A percentile compares a stretch with the other conserved stretches of the same genome.
These are phyloP conservation scores for Patella ulyssiponensis DNA, from an alignment of 2,888 invertebrate genomes.

Conservation along the genomic window DNA sequence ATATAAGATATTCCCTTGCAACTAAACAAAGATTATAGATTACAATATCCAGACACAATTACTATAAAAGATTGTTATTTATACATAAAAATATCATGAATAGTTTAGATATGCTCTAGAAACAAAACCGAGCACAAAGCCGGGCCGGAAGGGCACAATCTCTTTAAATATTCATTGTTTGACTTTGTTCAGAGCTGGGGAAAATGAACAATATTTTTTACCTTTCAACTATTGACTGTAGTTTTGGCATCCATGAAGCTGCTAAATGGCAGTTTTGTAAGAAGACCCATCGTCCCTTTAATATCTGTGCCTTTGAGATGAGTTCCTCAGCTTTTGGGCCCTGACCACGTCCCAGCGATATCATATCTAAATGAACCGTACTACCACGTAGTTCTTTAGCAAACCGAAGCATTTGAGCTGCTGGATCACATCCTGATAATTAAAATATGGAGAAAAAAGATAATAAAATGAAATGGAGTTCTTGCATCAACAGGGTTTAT, in stretches of 20 bases:
- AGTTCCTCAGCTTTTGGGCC: constrained; percentile 72
- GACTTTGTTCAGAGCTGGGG: no score
- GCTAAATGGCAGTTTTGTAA: constrained; percentile 72
- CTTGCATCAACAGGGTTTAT: constrained; percentile 5
- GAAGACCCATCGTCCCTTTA: constrained; percentile 72
- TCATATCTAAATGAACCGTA: constrained; percentile 71
- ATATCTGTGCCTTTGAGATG: constrained; percentile 70
- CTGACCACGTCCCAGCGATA: constrained; percentile 72
- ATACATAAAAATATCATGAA: no score
- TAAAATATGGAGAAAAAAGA: not conserved
- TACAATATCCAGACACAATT: no score
- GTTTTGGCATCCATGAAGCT: constrained; percentile 71
- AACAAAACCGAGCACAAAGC: no score
- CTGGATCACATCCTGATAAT: constrained; percentile 69
- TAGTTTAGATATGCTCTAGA: no score
- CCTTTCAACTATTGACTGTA: constrained; percentile 69
- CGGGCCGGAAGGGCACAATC: no score
- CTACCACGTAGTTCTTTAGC: constrained; percentile 70
- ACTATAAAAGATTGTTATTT: no score
- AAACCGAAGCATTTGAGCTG: constrained; percentile 66
- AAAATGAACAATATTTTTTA: constrained; percentile 37
- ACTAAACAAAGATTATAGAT: no score
- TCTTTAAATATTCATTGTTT: no score
- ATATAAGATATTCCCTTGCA: no score
- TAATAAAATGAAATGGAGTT: not conserved